Base-by-base conservation (phyloP, 2,113 vertebrate genomes). In the Rhinopomastus cyanomelas region DNA sequence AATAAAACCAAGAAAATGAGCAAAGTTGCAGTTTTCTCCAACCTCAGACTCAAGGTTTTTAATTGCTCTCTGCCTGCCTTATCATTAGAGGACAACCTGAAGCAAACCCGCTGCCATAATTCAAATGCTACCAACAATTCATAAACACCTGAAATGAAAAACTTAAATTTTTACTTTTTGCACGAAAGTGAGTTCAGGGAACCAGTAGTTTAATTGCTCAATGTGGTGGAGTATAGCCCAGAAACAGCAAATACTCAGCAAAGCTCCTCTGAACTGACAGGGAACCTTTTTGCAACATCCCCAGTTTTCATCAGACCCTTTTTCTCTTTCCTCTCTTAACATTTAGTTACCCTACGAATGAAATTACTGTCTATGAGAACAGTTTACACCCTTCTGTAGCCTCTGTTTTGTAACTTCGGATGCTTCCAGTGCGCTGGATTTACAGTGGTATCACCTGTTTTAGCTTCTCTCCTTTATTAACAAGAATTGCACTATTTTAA, bases 211-310 rank as follows among this genome's bases (percentile, higher is more conserved):
- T 55, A 67, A 64, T 14, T n/a, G 25, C 5, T 8, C 11, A 30
- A 8, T 7, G 11, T 1, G n/a, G 32, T 26, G 1, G 0, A 59
- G 23, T 18, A 23, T 0, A 4, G 15, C n/a, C n/a, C 39, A 39
- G 23, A 81, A 90, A 36, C 19, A 6, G 1, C 2, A 55, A 59
- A 1, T 27, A 22, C 64, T 72, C 59, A n/a, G 27, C 32, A 42
- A 2, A 55, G 27, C 2, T 80, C 29, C 29, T 25, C n/a, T 46
- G 27, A 72, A 12, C 9, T 42, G 5, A 5, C 16, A 11, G 17
- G 53, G 44, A 78, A 74, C 5, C 3, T 73, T 37, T 39, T 18
- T 26, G 51, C 7, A 7, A 5, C 16, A 3, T 25, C 7, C 19
- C 1, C 29, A 22, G 10, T 80, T 68, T 61, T 29, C 12, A 44